Percentiles rank a stretch among this genome's conserved stretches.
These are phyloP conservation scores for Lasioglossum pauxillum DNA, from an alignment of 2,888 invertebrate genomes.

Conservation along the genomic window DNA sequence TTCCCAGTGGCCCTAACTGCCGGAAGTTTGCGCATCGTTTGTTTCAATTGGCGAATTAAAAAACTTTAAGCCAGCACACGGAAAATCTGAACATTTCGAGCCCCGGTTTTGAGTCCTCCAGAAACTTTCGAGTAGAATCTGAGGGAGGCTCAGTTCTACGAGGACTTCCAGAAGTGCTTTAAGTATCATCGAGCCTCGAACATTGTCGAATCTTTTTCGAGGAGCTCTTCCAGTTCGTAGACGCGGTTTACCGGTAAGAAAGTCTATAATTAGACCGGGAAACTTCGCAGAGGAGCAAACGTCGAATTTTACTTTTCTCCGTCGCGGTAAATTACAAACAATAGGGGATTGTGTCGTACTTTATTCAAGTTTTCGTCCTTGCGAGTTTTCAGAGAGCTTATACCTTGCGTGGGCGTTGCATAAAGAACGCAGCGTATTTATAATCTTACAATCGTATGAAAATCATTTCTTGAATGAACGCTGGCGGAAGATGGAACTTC, in stretches of 20 bases:
- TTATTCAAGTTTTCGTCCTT: not conserved
- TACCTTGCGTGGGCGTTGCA: not conserved
- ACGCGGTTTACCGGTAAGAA: not conserved
- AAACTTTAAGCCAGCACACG: not conserved
- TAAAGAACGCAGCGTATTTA: not conserved
- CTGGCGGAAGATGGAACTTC: not conserved
- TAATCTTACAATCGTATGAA: not conserved
- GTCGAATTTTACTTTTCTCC: not conserved
- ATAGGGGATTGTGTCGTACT: not conserved
- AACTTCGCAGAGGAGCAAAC: not conserved
- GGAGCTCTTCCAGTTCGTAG: not conserved
- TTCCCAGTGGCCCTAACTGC: not conserved
- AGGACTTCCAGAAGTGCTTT: not conserved
- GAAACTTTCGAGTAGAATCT: not conserved
- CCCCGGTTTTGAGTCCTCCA: not conserved
- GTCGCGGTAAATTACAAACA: not conserved
- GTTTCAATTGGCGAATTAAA: not conserved
- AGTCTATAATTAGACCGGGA: not conserved
- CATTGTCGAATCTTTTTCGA: constrained; percentile 2
- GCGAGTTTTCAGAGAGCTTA: not conserved
- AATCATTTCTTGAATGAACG: not conserved
- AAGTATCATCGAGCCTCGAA: constrained; percentile 1
- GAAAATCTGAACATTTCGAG: not conserved
- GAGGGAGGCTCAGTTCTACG: not conserved
- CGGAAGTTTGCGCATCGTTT: not conserved